Evolutionary conservation across 2,113 vertebrate species (phyloP).

Genomic region (Ceyx margarethae): DNA sequence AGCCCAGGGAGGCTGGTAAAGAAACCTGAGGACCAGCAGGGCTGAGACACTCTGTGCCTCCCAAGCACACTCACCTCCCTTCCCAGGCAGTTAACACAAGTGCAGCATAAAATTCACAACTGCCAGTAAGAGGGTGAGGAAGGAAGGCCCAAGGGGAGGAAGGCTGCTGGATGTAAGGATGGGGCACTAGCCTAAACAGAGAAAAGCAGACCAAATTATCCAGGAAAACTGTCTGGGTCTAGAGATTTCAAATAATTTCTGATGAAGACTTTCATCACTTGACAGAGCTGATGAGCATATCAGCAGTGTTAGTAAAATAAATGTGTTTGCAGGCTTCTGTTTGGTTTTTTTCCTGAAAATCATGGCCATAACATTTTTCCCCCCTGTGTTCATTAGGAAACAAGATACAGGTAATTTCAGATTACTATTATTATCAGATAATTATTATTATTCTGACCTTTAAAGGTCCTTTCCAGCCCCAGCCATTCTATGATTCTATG

Average conservation of each 20-base stretch:
- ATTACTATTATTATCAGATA: background rate
- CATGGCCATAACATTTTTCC: background rate
- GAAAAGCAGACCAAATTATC: background rate
- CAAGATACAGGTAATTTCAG: background rate
- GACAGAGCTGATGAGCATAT: background rate
- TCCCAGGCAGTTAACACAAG: background rate
- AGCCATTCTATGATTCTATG: background rate
- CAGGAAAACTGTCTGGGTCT: background rate
- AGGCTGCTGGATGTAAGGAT: background rate
- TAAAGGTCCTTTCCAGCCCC: background rate
- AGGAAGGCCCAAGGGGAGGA: background rate
- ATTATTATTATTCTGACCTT: background rate
- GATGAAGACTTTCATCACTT: background rate
- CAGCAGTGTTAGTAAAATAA: background rate
- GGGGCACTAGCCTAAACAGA: background rate
- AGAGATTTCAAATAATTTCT: background rate
- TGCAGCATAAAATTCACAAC: background rate
- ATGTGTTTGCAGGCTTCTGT: accelerated
- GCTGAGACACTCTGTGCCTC: background rate
- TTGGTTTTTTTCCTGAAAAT: background rate
- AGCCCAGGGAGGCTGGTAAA: constrained; percentile 21
- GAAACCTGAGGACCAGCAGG: background rate
- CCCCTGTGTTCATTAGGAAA: background rate
- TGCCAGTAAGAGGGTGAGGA: background rate
- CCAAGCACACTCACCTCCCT: background rate